Evolutionary conservation across 30 jellyfish, hydroid and myxozoan genomes (phyloP).

Genomic region (Sanderia malayensis): DNA sequence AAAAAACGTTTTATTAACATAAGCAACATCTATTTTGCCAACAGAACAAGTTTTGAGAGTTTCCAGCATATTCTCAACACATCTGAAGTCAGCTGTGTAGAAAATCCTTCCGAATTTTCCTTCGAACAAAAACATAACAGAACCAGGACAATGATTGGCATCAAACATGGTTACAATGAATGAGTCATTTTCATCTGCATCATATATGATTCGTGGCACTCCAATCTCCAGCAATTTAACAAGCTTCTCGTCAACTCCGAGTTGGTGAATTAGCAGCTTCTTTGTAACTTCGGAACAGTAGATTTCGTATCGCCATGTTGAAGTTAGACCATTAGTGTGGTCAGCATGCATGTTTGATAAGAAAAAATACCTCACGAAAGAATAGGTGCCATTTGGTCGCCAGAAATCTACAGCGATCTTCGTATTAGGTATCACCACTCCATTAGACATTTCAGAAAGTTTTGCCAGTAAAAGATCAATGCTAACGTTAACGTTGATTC

Average conservation of each 20-base stretch:
- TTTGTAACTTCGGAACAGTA: conserved; percentile 57
- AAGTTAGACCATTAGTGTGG: conserved; percentile 62
- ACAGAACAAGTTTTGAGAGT: background rate
- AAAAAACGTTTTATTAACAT: conserved; percentile 47
- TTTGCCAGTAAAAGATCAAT: too few species aligned
- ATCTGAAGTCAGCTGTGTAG: conserved; percentile 64
- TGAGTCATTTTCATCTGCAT: background rate
- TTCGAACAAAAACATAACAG: conserved; percentile 53
- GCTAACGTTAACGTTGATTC: too few species aligned
- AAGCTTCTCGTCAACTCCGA: conserved; percentile 28
- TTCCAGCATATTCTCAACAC: conserved; percentile 11
- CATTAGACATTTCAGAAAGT: conserved; percentile 62
- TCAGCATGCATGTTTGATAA: conserved; percentile 62
- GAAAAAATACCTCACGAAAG: conserved; percentile 42
- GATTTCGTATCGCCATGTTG: conserved; percentile 57
- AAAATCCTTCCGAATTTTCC: conserved; percentile 51
- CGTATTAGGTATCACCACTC: conserved; percentile 31
- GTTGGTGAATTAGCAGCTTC: conserved; percentile 33
- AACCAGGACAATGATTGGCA: conserved; percentile 71
- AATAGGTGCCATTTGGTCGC: conserved; percentile 27
- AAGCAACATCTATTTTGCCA: conserved; percentile 28
- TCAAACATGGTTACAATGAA: conserved; percentile 35
- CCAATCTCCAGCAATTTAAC: conserved; percentile 37
- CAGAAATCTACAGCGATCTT: conserved; percentile 53
- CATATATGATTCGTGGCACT: background rate